Evolutionary conservation across 64 coral and sea anemone species (phyloP).

Genomic region (Pocillopora damicornis): DNA sequence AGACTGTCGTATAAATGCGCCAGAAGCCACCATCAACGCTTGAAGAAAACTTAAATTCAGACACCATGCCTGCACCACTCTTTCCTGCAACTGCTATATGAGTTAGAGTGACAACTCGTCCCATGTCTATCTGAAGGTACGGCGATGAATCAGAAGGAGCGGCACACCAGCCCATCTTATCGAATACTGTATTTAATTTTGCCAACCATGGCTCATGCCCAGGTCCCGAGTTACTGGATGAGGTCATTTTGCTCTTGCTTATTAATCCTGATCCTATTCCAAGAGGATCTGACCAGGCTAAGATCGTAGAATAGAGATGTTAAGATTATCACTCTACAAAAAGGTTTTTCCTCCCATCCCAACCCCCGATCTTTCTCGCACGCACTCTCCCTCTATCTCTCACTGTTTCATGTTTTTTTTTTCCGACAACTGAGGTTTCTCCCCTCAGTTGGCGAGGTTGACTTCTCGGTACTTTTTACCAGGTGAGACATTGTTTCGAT

Average conservation of each 20-base stretch:
- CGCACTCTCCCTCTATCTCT: too few species aligned
- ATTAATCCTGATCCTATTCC: slow-evolving; percentile 48
- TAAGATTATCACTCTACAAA: too few species aligned
- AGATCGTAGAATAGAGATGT: not conserved
- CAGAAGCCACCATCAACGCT: slow-evolving; percentile 43
- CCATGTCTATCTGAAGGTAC: slow-evolving; percentile 59
- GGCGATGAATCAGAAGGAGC: slow-evolving; percentile 9
- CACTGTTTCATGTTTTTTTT: too few species aligned
- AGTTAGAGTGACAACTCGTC: slow-evolving; percentile 39
- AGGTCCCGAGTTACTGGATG: slow-evolving; percentile 20
- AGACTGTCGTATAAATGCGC: slow-evolving; percentile 22
- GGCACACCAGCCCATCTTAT: slow-evolving; percentile 61
- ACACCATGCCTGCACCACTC: slow-evolving; percentile 36
- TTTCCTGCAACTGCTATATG: slow-evolving; percentile 30
- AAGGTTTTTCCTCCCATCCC: too few species aligned
- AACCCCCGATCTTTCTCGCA: too few species aligned
- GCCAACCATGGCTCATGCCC: slow-evolving; percentile 56
- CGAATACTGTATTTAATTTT: slow-evolving; percentile 25
- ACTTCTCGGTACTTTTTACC: too few species aligned
- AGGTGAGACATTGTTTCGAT: too few species aligned
- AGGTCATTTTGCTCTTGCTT: slow-evolving; percentile 35
- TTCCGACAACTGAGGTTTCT: too few species aligned
- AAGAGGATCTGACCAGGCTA: slow-evolving; percentile 46
- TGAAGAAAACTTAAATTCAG: slow-evolving; percentile 43
- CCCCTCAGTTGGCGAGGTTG: too few species aligned